Base-by-base conservation (phyloP, 2,888 invertebrate genomes). In the Caenorhabditis sp. region DNA sequence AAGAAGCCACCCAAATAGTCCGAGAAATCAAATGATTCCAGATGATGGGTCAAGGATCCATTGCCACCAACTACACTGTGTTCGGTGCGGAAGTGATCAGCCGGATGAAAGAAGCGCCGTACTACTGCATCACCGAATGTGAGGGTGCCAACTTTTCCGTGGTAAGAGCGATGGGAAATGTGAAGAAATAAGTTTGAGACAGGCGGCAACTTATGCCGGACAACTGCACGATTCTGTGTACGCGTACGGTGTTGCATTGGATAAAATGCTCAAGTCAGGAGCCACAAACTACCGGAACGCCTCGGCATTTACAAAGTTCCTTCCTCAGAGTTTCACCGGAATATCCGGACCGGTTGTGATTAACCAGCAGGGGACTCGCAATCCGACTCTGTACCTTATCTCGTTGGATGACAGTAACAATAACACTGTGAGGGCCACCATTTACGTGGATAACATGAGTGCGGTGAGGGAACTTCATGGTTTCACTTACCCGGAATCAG, bases 31-130 rank as follows among this genome's bases (percentile, higher is more conserved):
- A 8, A n/a, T 4, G 20, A 13, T 52, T 68, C 35, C 37, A 75
- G 74, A 68, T 68, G 66, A 75, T 68, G 68, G 74, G 74, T 3
- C 74, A 68, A 43, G 74, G 74, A 9, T 39, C 55, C 2, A 62
- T 68, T 24, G 55, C 68, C 24, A 45, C 65, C n/a, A 74, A 74
- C 26, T 66, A 66, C 35, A 66, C 74, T 1, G 43, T 68, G 7
- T 84, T 85, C 56, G 78, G 82, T n/a, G 52, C 61, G 22, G 77
- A 84, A 48, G 78, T 85, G 0, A 55, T 83, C 6, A 26, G 48
- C 6, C 39, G 83, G 7, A 84, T 83, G 78, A 77, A 70, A 22
- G 63, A 71, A 2, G 75, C 82, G 9, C 85, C 85, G 17, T 85
- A 79, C 56, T 77, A 53, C 48, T 85, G 83, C 52, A 68, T 58